Conservation (phyloP, 2,113 vertebrate species). For the Lepisosteus oculatus region DNA sequence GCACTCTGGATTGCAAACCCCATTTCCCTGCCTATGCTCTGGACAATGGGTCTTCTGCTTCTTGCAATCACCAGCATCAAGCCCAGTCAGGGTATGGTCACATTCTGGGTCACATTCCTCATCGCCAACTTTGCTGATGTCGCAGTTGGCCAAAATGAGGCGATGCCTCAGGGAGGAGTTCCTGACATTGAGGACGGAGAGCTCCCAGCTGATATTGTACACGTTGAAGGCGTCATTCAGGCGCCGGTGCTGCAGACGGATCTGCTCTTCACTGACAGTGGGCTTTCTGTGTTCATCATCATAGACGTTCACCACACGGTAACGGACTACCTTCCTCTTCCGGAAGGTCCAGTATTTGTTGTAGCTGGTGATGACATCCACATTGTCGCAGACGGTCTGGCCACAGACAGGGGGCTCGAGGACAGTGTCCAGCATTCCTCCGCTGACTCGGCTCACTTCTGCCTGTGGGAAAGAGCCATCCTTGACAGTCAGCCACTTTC, state of each 20-base stretch:
- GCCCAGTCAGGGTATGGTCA: constrained; percentile 90
- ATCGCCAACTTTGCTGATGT: constrained; percentile 89
- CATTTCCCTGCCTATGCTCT: constrained; percentile 81
- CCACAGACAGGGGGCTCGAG: constrained; percentile 88
- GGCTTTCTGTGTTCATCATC: constrained; percentile 74
- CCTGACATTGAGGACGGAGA: constrained; percentile 83
- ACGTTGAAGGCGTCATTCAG: constrained; percentile 82
- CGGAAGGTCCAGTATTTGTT: constrained; percentile 85
- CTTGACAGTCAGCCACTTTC: constrained; percentile 87
- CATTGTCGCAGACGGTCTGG: constrained; percentile 91
- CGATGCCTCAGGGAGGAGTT: constrained; percentile 86
- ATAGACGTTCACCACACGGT: constrained; percentile 87
- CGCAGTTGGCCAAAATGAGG: constrained; percentile 92
- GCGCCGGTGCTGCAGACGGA: constrained; percentile 89
- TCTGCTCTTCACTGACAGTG: constrained; percentile 86
- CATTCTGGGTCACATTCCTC: constrained; percentile 89
- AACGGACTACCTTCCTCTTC: constrained; percentile 81
- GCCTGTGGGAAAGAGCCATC: constrained; percentile 77
- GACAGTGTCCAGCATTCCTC: constrained; percentile 79
- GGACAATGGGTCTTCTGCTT: constrained; percentile 64
- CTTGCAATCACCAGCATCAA: constrained; percentile 85
- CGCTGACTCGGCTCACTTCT: constrained; percentile 60
- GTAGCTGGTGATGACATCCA: constrained; percentile 84
- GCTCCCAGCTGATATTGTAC: constrained; percentile 96
- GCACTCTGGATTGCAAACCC: constrained; percentile 90